A percentile compares a stretch with the other conserved stretches of the same genome.
Conservation (phyloP, 2,888 invertebrate species). For the Clepsis dumicolana region DNA sequence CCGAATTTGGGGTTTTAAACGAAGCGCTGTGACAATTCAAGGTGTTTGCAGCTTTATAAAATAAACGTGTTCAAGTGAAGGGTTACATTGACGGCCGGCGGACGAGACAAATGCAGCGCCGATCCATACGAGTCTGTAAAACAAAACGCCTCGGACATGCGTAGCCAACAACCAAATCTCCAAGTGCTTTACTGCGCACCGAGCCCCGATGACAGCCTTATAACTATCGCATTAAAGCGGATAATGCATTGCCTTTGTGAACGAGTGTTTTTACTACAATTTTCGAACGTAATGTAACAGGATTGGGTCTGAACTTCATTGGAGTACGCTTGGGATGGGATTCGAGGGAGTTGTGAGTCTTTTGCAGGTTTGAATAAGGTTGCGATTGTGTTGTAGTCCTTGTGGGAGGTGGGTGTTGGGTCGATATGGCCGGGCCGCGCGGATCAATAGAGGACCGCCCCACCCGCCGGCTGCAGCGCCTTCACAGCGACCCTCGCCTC, state of each 20-base stretch:
- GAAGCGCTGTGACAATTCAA: background rate
- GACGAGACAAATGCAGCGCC: constrained; percentile 52
- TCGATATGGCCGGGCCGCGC: constrained; percentile 75
- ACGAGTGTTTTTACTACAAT: constrained; percentile 59
- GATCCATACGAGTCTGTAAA: constrained; percentile 49
- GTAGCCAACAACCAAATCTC: constrained; percentile 70
- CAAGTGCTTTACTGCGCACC: constrained; percentile 64
- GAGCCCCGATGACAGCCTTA: constrained; percentile 63
- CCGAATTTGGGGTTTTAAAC: background rate
- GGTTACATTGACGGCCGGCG: background rate
- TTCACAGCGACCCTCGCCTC: constrained; percentile 49
- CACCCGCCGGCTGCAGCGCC: constrained; percentile 61
- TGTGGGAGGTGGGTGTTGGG: constrained; percentile 69
- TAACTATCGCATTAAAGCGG: constrained; percentile 70
- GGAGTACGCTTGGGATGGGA: constrained; percentile 47
- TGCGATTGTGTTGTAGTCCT: constrained; percentile 58
- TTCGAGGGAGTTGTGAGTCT: constrained; percentile 54
- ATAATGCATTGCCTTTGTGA: constrained; percentile 70
- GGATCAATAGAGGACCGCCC: constrained; percentile 77
- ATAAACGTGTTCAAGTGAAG: background rate
- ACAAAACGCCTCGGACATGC: constrained; percentile 70
- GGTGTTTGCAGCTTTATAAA: background rate
- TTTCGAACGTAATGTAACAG: constrained; percentile 69
- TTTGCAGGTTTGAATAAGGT: constrained; percentile 65
- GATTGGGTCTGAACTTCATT: constrained; percentile 75